phyloP scores from a whole-genome alignment of 2,113 vertebrate genomes.

The Formicarius rufipectus region DNA sequence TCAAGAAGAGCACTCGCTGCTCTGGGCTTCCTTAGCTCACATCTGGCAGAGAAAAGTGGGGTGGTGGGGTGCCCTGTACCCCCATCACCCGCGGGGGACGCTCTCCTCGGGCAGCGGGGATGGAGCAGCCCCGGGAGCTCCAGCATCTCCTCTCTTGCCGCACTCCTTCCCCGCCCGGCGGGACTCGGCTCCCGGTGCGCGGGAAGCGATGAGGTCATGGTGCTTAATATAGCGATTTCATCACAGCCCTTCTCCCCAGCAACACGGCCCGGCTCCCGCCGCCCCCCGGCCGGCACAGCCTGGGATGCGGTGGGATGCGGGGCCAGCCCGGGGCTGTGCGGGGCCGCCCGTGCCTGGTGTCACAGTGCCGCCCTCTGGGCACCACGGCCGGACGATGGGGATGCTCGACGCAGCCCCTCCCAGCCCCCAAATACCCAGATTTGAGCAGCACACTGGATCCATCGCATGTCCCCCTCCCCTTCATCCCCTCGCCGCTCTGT shows the following conservation, averaged over 20 bases:
- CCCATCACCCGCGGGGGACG: not conserved
- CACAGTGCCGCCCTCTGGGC: conserved; percentile 61
- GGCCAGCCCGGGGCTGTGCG: not conserved
- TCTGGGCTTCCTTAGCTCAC: not conserved
- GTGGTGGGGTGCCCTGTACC: not conserved
- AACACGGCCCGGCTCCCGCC: conserved; percentile 45
- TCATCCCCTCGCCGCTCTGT: not conserved
- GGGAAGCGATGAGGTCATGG: conserved; percentile 70
- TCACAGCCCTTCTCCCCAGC: conserved; percentile 66
- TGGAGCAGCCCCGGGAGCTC: not conserved
- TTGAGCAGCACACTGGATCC: not conserved
- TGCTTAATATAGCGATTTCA: conserved; percentile 70
- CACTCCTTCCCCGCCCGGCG: not conserved
- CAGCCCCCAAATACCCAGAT: not conserved
- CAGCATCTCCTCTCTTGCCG: not conserved
- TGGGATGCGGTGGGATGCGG: not conserved
- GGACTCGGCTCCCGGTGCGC: conserved; percentile 52
- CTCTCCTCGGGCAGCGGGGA: not conserved
- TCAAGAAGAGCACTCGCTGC: not conserved
- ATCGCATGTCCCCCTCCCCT: not conserved
- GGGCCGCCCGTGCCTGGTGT: conserved; percentile 11
- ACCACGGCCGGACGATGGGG: not conserved
- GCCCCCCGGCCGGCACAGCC: conserved; percentile 10
- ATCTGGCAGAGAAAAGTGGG: not conserved
- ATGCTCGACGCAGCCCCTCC: not conserved